Evolutionary conservation across 92 coral and sea anemone genomes (phyloP).

Genomic region (Porites evermanni): DNA sequence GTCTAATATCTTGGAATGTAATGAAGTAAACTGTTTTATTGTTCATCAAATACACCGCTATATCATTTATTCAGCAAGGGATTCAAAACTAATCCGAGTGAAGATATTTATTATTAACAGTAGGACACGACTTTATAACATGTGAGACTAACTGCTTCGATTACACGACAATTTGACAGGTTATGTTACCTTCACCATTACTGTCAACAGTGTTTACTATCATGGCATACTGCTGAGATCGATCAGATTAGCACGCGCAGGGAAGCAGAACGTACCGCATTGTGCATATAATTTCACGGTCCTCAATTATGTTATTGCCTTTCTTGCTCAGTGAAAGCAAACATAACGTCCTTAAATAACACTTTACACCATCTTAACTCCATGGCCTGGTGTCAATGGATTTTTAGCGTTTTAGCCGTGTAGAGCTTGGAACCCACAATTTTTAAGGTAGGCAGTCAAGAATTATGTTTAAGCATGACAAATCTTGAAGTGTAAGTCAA

Average conservation of each 20-base stretch:
- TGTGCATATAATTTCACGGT: constrained; percentile 35
- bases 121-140: too few relatives aligned
- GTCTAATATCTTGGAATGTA: background rate
- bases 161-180: background rate
- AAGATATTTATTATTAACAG: too few relatives aligned
- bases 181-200: too few relatives aligned
- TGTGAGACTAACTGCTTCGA: background rate
- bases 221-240: background rate
- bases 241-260: background rate
- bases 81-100: too few relatives aligned
- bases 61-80: background rate
- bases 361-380: background rate
- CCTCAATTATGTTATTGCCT: constrained; percentile 17
- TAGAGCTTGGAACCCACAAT: background rate
- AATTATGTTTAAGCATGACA: background rate
- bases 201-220: background rate
- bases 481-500: background rate
- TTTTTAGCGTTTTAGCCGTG: background rate
- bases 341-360: background rate
- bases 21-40: background rate
- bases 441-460: constrained; percentile 3
- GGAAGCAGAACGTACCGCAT: background rate
- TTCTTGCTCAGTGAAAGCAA: background rate
- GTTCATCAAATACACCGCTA: background rate
- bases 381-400: background rate